These are phyloP conservation scores for Pegoplata infirma DNA, from an alignment of 2,888 invertebrate species.

Conservation along the genomic window DNA sequence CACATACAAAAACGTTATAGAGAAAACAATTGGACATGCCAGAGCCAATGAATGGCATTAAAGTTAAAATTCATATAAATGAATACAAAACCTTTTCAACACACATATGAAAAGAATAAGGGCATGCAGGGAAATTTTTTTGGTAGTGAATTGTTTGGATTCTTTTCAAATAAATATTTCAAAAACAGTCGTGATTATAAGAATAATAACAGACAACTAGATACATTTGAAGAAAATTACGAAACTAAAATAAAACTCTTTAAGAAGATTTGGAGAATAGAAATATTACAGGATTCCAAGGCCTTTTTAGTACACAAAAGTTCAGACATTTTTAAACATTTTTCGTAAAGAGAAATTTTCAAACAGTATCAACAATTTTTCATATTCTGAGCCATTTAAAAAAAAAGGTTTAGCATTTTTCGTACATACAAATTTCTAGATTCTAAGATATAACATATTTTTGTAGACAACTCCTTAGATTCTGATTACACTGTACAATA, in stretches of 20 bases:
- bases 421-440: no score
- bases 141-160: conserved; percentile 42
- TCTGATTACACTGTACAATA: no score
- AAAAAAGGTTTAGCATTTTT: not conserved
- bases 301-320: no score
- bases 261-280: no score
- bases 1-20: conserved; percentile 28
- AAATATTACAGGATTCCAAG: no score
- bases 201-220: not conserved
- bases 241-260: no score
- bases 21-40: conserved; percentile 46
- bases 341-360: no score
- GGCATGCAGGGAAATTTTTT: conserved; percentile 30
- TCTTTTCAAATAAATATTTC: conserved; percentile 43
- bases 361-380: no score
- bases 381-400: not conserved
- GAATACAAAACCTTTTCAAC: conserved; percentile 38
- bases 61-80: conserved; percentile 44
- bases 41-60: conserved; percentile 40
- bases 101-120: conserved; percentile 42
- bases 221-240: no score
- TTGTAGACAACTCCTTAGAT: no score
- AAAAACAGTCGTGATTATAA: conserved; percentile 17
- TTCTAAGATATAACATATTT: no score
- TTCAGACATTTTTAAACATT: no score